Percentiles rank a stretch among this genome's conserved stretches.
phyloP scores from a whole-genome alignment of 2,797 vertebrate genomes.

The Argentina silus region DNA sequence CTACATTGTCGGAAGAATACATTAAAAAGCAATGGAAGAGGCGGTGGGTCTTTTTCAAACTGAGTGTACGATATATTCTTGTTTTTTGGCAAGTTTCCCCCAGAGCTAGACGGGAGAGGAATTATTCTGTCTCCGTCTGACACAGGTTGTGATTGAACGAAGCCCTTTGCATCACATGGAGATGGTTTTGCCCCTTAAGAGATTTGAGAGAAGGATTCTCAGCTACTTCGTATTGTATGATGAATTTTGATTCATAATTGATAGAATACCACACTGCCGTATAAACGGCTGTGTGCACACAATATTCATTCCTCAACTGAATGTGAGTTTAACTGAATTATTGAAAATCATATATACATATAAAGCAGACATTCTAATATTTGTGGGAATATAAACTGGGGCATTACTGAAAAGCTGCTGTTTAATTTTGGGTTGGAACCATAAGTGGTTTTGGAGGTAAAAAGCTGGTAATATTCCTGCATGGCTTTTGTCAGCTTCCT shows the following conservation, averaged over 20 bases:
- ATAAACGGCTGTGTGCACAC: constrained; percentile 51
- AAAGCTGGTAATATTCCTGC: background rate
- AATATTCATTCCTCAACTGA: constrained; percentile 36
- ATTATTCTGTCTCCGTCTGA: background rate
- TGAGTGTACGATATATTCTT: background rate
- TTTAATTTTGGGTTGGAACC: constrained; percentile 30
- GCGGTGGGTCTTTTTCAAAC: background rate
- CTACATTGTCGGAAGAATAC: background rate
- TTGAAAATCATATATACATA: constrained; percentile 52
- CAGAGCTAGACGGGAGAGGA: background rate
- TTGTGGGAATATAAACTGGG: constrained; percentile 53
- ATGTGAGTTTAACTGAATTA: constrained; percentile 60
- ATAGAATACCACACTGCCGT: constrained; percentile 41
- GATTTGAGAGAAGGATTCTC: constrained; percentile 30
- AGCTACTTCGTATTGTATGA: constrained; percentile 20
- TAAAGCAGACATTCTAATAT: constrained; percentile 38
- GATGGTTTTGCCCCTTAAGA: constrained; percentile 25
- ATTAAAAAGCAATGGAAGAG: background rate
- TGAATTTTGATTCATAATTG: constrained; percentile 53
- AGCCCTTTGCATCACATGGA: constrained; percentile 24
- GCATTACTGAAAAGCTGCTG: constrained; percentile 33
- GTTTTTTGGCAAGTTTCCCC: background rate
- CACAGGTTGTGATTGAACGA: constrained; percentile 14
- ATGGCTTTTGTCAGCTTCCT: background rate
- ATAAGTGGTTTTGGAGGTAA: constrained; percentile 17